A percentile compares a stretch with the other conserved stretches of the same genome.
Evolutionary conservation across 2,888 invertebrate species (phyloP).

Genomic region (Euspilapteryx auroguttella): DNA sequence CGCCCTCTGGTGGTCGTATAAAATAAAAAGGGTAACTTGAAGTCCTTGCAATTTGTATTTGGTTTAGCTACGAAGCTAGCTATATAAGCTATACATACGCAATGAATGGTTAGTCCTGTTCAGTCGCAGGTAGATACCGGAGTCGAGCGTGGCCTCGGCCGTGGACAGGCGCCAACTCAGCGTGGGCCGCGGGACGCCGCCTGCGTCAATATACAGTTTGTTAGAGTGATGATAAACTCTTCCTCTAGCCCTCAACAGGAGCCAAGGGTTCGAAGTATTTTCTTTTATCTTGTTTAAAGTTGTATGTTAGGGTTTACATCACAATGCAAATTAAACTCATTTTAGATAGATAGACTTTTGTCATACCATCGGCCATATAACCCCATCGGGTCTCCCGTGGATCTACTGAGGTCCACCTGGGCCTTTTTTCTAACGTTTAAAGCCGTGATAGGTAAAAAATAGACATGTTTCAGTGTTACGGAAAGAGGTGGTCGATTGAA

Average conservation of each 20-base stretch:
- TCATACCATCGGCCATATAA: no score
- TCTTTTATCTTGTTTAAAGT: no score
- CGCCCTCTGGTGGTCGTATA: conserved; percentile 21
- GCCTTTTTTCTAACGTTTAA: no score
- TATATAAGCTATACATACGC: conserved; percentile 17
- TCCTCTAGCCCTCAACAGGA: background rate
- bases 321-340: no score
- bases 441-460: no score
- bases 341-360: no score
- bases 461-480: no score
- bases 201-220: no score
- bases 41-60: background rate
- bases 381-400: no score
- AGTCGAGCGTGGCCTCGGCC: conserved; percentile 54
- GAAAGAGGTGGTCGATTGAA: no score
- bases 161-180: conserved; percentile 57
- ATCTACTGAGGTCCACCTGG: no score
- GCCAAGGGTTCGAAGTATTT: background rate
- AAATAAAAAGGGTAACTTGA: background rate
- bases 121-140: conserved; percentile 53
- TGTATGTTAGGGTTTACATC: no score
- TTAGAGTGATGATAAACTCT: conserved; percentile 14
- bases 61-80: background rate
- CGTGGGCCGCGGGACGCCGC: conserved; percentile 67
- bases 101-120: conserved; percentile 53